phyloP scores from a whole-genome alignment of 1,140 invertebrate species.

The Philopotamus ludificatus region DNA sequence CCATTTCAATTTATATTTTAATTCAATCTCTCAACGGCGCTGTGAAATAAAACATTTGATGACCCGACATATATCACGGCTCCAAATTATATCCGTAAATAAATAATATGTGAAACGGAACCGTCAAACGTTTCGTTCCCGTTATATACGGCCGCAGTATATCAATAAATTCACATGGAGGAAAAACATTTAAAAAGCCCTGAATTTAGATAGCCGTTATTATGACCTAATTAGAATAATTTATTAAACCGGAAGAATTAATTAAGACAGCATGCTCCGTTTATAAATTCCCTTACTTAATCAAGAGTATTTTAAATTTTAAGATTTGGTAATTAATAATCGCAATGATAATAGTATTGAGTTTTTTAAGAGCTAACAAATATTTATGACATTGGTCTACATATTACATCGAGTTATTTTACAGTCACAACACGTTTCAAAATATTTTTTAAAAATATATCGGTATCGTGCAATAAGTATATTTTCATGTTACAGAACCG shows the following conservation, averaged over 20 bases:
- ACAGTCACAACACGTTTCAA: too few species aligned
- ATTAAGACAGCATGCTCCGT: too few species aligned
- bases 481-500: constrained; percentile 16
- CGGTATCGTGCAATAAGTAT: constrained; percentile 4
- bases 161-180: neutral
- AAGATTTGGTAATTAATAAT: too few species aligned
- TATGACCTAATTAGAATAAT: neutral
- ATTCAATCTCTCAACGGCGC: too few species aligned
- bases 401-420: neutral
- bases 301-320: too few species aligned
- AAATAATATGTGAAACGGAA: too few species aligned
- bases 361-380: neutral
- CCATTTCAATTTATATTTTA: too few species aligned
- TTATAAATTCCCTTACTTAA: too few species aligned
- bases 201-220: neutral
- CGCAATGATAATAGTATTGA: too few species aligned
- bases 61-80: too few species aligned
- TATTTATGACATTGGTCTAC: neutral
- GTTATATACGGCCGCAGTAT: neutral
- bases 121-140: neutral
- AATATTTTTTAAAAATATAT: neutral
- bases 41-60: too few species aligned
- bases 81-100: too few species aligned
- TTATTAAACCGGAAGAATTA: neutral
- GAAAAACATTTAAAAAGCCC: neutral